Conservation (phyloP, 2,888 invertebrate species). For the Drosophila seclusa region DNA sequence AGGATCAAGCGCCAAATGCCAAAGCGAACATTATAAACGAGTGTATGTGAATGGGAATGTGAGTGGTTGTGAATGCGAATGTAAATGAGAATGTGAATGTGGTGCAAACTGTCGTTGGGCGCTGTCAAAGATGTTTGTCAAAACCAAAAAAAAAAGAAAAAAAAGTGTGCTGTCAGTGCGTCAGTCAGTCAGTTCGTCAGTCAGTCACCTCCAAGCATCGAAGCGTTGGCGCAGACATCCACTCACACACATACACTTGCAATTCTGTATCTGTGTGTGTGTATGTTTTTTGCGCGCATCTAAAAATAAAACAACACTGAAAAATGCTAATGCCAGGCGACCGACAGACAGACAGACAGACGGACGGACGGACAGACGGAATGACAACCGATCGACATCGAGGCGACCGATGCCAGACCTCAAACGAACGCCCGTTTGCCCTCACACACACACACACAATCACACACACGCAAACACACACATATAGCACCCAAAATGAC, state of each 20-base stretch:
- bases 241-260: slow-evolving; percentile 35
- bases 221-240: slow-evolving; percentile 67
- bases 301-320: slow-evolving; percentile 80
- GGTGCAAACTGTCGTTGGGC: slow-evolving; percentile 54
- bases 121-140: slow-evolving; percentile 67
- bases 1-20: slow-evolving; percentile 20
- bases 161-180: slow-evolving; percentile 37
- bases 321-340: slow-evolving; percentile 78
- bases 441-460: slow-evolving; percentile 62
- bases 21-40: slow-evolving; percentile 10
- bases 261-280: slow-evolving; percentile 34
- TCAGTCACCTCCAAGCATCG: slow-evolving; percentile 70
- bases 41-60: slow-evolving; percentile 13
- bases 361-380: slow-evolving; percentile 8
- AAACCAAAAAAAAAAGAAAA: slow-evolving; percentile 38
- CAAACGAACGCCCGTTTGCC: slow-evolving; percentile 78
- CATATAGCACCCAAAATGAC: slow-evolving; percentile 67
- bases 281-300: slow-evolving; percentile 71
- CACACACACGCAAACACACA: slow-evolving; percentile 17
- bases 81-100: slow-evolving; percentile 45
- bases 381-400: slow-evolving; percentile 73
- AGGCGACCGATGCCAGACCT: slow-evolving; percentile 76
- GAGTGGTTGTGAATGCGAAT: slow-evolving; percentile 26
- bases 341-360: slow-evolving; percentile 40
- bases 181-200: slow-evolving; percentile 49